Conservation (phyloP, 2,113 vertebrate genomes). For the Bothrops jararaca region DNA sequence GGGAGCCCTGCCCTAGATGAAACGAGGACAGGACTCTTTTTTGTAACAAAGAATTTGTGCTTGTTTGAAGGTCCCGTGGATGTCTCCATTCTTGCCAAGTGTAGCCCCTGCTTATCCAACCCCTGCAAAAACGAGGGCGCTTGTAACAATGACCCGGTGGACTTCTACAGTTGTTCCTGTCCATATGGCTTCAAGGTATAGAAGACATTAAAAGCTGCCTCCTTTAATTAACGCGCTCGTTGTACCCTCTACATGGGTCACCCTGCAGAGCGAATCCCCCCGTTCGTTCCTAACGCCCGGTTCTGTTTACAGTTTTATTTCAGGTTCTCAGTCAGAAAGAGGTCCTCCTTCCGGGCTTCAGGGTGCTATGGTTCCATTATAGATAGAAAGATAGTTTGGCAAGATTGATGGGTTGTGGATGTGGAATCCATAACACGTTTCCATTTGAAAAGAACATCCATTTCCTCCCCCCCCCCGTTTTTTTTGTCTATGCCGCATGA, state of each 20-base stretch:
- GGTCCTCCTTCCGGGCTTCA: background rate
- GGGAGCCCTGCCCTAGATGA: background rate
- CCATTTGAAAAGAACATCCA: background rate
- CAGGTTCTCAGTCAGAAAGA: background rate
- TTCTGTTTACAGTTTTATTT: background rate
- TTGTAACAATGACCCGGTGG: slow-evolving; percentile 91
- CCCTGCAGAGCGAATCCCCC: background rate
- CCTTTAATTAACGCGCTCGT: background rate
- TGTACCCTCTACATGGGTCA: background rate
- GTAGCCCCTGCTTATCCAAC: slow-evolving; percentile 93
- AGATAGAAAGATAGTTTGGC: too few species aligned
- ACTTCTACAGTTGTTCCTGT: slow-evolving; percentile 94
- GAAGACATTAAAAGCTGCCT: background rate
- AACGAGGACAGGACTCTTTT: background rate
- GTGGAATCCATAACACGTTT: background rate
- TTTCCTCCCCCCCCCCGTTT: background rate
- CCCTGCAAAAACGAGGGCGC: slow-evolving; percentile 96
- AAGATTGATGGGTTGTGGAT: background rate
- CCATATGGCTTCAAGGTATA: slow-evolving; percentile 95
- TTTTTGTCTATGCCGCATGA: background rate
- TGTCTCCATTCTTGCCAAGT: slow-evolving; percentile 89
- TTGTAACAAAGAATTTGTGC: slow-evolving; percentile 54
- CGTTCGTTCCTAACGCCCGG: background rate
- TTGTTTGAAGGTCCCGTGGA: slow-evolving; percentile 85
- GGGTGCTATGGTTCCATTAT: background rate